Base-by-base conservation (phyloP, 1,140 invertebrate species). In the Drosophila sechellia region DNA sequence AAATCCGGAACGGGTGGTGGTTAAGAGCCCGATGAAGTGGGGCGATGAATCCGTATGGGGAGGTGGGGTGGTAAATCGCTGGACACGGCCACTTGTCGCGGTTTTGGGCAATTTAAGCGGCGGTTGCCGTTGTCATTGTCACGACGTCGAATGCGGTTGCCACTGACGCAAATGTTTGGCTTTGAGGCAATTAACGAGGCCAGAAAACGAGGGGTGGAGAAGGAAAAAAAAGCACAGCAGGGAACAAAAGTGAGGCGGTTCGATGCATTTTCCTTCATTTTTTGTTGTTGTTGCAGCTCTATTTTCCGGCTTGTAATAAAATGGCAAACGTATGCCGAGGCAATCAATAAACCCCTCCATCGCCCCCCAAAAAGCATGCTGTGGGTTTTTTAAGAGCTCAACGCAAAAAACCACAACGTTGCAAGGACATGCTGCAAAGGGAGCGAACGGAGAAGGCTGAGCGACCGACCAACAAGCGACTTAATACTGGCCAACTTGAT, bases 51-150 rank as follows among this genome's bases (percentile, higher is more conserved):
- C 3, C 49, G 58, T 12, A 17, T 31, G 65, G n/a, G 8, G 11
- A n/a, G 11, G 35, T 22, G 1, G 48, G 48, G 20, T 22, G 56
- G 53, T 11, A 37, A 54, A 37, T 42, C 31, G 56, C 65, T 39
- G 65, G 75, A 69, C 76, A 73, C 65, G 77, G 84, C 81, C 79
- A 89, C 84, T 87, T 87, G 84, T 87, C 84, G 84, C 84, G 84
- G 84, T 87, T 77, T 87, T 89, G 76, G 84, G 84, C 84, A 87
- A 87, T 87, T 87, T 87, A 86, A 86, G 83, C 84, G 81, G 83
- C 83, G 81, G 81, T 86, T 78, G 74, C 72, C 80, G 79, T 87
- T 87, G 83, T 86, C 83, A 73, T 87, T 66, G 75, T 81, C 81
- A 81, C 78, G 68, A 77, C 68, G 73, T 80, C 77, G 77, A 54